These are phyloP conservation scores for Oopsacas minuta DNA, from an alignment of 37 sponge, comb jelly and placozoan genomes.

Conservation along the genomic window DNA sequence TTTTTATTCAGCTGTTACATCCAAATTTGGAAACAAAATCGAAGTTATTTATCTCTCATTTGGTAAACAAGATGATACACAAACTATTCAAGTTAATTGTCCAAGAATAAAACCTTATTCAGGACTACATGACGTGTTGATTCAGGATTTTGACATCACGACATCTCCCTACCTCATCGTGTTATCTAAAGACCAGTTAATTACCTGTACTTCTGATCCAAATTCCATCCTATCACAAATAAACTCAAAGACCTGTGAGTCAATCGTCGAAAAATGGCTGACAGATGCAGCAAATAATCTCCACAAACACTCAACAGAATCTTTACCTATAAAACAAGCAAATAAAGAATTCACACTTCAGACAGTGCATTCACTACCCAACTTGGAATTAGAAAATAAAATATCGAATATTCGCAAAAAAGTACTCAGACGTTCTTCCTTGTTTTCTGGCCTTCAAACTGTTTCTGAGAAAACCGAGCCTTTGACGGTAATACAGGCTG, in stretches of 20 bases:
- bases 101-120: neutral
- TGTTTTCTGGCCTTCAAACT: too few species aligned
- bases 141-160: neutral
- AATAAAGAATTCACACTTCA: too few species aligned
- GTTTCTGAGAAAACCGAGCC: too few species aligned
- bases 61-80: neutral
- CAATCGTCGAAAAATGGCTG: neutral
- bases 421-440: neutral
- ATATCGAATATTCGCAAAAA: neutral
- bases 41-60: neutral
- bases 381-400: neutral
- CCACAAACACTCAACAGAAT: too few species aligned
- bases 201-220: neutral
- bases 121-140: neutral
- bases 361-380: neutral
- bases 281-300: too few species aligned
- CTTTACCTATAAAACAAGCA: too few species aligned
- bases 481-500: too few species aligned
- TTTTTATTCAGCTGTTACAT: neutral
- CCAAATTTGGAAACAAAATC: neutral
- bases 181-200: neutral
- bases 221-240: neutral
- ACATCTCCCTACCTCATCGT: neutral
- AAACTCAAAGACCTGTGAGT: neutral
- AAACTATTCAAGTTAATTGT: neutral